Evolutionary conservation across 2,113 vertebrate species (phyloP), one percentile per base, ranked within the genome.

Genomic region (Osmerus eperlanus): DNA sequence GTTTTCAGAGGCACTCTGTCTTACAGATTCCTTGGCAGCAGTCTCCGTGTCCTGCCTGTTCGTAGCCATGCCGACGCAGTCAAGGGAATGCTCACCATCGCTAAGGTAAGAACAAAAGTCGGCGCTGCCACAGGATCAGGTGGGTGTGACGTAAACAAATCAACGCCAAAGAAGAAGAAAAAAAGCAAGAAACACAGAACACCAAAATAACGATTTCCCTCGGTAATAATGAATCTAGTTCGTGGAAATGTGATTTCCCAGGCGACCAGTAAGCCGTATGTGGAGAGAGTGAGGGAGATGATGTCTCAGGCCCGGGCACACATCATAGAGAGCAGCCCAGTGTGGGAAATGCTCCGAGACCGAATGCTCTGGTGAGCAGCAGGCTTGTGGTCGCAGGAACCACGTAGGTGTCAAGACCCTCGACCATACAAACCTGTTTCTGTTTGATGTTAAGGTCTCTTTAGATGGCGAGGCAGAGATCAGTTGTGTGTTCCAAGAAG

Each of bases 1-100:
- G 52, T 29, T 58, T 12, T 18, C 19, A 4, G 28, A 65, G n/a
- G 13, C 7, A 41, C 2, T 32, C 25, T 73, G 2, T 81, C 2
- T 71, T 66, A 61, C 77, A 98, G 96, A 80, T 98, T 97, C 85
- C 88, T 98, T 75, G 94, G 92, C 78, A 93, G 90, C 78, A 95
- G 92, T 65, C 93, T 98, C 78, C 91, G 88, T 81, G 83, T 97
- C 74, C 84, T 98, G 66, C 95, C 95, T 65, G 93, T 93, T 67
- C 93, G 93, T 78, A 97, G 93, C 83, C 80, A 83, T 78, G 77
- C 76, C 55, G 94, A 98, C 72, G 84, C 90, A 9, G 78, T 95
- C 66, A 94, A 92, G 81, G 92, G 94, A 75, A 97, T 98, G 92
- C 81, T 96, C 68, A 93, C 91, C 12, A 90, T 98, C 75, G 95